Conservation (phyloP, 2,797 vertebrate species). For the Sciaenops ocellatus region DNA sequence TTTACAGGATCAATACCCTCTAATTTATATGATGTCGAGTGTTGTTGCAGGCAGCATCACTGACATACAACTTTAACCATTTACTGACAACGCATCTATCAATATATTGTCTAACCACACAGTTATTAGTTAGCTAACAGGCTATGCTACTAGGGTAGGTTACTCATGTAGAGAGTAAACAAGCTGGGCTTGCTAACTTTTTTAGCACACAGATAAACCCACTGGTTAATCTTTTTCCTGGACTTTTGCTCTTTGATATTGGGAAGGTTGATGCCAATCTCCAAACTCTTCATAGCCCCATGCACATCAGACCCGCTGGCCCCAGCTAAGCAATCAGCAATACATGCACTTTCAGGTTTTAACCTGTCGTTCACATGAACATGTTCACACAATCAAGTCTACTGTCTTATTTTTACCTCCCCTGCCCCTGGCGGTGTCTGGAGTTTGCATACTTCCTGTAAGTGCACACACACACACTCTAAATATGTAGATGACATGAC, state of each 20-base stretch:
- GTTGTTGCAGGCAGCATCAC: neutral
- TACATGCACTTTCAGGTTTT: neutral
- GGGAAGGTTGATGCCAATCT: neutral
- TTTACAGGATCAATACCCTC: slow-evolving; percentile 19
- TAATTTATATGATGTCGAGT: slow-evolving; percentile 9
- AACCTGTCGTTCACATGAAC: neutral
- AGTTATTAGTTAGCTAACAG: too few relatives aligned
- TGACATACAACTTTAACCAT: neutral
- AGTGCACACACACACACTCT: slow-evolving; percentile 11
- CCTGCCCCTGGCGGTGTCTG: neutral
- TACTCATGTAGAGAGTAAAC: too few relatives aligned
- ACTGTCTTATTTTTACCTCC: neutral
- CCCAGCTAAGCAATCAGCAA: neutral
- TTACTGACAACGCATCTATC: too few relatives aligned
- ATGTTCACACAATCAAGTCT: neutral
- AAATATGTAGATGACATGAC: slow-evolving; percentile 40
- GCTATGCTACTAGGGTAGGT: too few relatives aligned
- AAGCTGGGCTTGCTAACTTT: too few relatives aligned
- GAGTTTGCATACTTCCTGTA: slow-evolving; percentile 8
- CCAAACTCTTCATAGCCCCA: neutral
- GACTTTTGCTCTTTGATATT: too few relatives aligned
- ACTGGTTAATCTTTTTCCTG: too few relatives aligned
- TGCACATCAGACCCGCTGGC: neutral
- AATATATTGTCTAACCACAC: too few relatives aligned
- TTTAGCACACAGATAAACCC: too few relatives aligned